These are phyloP conservation scores for Cyphomyrmex costatus DNA, from an alignment of 1,140 invertebrate genomes.

Conservation along the genomic window DNA sequence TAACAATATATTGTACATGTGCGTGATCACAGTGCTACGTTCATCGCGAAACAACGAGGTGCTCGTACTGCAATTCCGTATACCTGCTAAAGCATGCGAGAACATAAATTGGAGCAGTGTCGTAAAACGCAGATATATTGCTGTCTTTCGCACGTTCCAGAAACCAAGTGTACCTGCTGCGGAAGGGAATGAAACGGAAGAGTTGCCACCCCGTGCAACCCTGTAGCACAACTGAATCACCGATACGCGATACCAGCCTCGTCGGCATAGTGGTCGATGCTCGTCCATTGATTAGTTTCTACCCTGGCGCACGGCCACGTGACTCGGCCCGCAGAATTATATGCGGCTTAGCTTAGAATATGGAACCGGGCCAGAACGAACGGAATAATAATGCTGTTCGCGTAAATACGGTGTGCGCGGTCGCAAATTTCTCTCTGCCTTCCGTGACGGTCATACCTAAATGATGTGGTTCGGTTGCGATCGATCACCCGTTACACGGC, in stretches of 20 bases:
- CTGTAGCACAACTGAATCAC: conserved; percentile 72
- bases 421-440: neutral
- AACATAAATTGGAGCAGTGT: conserved; percentile 8
- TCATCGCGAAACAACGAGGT: neutral
- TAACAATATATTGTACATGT: neutral
- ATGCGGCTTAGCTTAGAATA: conserved; percentile 11
- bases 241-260: conserved; percentile 74
- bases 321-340: conserved; percentile 62
- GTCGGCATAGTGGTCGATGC: conserved; percentile 75
- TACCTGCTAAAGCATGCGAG: neutral
- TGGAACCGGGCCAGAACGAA: conserved; percentile 10
- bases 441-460: neutral
- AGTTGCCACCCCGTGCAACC: conserved; percentile 65
- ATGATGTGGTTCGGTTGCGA: neutral
- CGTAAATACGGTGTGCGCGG: neutral
- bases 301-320: conserved; percentile 74
- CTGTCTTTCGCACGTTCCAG: neutral
- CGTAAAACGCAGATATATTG: neutral
- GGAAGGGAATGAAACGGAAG: neutral
- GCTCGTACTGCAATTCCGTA: conserved; percentile 1
- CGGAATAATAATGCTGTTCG: conserved; percentile 37
- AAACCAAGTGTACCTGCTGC: neutral
- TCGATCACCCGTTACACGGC: neutral
- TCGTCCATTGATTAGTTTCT: conserved; percentile 79
- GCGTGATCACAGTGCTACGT: conserved; percentile 10